These are phyloP conservation scores for Silurus aristotelis DNA, from an alignment of 2,797 vertebrate species.

Conservation along the genomic window DNA sequence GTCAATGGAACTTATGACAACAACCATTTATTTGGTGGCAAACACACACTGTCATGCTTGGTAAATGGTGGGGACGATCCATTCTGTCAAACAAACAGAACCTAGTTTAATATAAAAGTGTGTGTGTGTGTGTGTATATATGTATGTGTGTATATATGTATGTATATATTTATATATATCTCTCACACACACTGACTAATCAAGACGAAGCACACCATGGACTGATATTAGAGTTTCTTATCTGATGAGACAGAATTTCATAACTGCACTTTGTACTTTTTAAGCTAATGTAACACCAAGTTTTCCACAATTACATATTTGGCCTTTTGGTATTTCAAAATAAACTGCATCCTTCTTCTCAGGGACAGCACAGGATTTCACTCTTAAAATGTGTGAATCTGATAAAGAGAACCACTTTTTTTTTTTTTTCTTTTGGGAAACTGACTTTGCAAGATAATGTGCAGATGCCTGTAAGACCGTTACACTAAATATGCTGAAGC, in stretches of 20 bases:
- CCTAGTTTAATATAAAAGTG: background rate
- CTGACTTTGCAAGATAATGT: conserved; percentile 22
- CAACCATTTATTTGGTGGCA: background rate
- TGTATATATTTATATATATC: no score
- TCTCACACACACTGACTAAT: background rate
- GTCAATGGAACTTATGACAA: background rate
- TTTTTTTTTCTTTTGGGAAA: background rate
- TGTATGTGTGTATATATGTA: no score
- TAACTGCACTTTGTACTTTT: background rate
- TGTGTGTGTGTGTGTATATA: no score
- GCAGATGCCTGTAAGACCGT: conserved; percentile 10
- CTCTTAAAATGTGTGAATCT: background rate
- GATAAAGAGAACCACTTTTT: background rate
- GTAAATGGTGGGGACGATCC: background rate
- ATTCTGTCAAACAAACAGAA: background rate
- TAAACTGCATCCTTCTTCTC: background rate
- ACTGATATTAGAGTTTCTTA: background rate
- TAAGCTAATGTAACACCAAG: background rate
- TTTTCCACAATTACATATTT: background rate
- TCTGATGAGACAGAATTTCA: background rate
- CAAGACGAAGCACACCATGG: background rate
- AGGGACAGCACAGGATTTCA: background rate
- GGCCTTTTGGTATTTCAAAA: background rate
- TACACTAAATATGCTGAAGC: conserved; percentile 23
- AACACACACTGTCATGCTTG: background rate